Percentiles rank a stretch among this genome's conserved stretches.
phyloP scores from a whole-genome alignment of 1,140 invertebrate genomes.

The Aphaenogaster rudis region DNA sequence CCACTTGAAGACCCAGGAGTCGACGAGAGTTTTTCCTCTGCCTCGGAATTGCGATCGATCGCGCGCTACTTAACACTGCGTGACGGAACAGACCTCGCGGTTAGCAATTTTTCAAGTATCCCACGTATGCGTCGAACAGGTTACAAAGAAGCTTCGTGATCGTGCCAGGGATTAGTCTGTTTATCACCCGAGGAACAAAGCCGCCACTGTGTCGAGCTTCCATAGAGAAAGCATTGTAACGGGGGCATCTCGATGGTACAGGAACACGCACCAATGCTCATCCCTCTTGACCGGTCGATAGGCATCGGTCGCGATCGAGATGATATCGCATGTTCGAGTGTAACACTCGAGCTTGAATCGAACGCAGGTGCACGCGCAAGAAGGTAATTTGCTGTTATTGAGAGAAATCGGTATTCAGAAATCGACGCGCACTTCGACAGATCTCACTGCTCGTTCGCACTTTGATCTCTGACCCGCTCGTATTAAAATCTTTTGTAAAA shows the following conservation, averaged over 20 bases:
- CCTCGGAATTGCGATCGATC: background rate
- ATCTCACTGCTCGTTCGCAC: background rate
- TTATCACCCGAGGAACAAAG: conserved; percentile 70
- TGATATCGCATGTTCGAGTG: background rate
- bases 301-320: conserved; percentile 42
- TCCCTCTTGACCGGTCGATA: conserved; percentile 52
- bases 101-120: conserved; percentile 55
- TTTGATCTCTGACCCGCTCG: background rate
- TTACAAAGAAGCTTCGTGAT: conserved; percentile 53
- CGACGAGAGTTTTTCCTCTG: background rate
- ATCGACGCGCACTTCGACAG: background rate
- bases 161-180: conserved; percentile 45
- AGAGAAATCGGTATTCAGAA: conserved; percentile 16
- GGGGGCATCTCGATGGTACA: conserved; percentile 60
- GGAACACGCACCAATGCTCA: conserved; percentile 8
- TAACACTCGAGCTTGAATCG: background rate
- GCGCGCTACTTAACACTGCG: background rate
- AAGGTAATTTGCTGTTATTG: background rate
- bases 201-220: conserved; percentile 58
- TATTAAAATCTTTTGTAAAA: conserved; percentile 2
- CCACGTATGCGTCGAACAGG: conserved; percentile 49
- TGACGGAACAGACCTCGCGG: background rate
- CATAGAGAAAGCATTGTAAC: conserved; percentile 71
- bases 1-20: background rate
- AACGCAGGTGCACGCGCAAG: conserved; percentile 27